Evolutionary conservation across 2,113 vertebrate species (phyloP), one percentile per base, ranked within the genome.

Genomic region (Ctenomys sociabilis): DNA sequence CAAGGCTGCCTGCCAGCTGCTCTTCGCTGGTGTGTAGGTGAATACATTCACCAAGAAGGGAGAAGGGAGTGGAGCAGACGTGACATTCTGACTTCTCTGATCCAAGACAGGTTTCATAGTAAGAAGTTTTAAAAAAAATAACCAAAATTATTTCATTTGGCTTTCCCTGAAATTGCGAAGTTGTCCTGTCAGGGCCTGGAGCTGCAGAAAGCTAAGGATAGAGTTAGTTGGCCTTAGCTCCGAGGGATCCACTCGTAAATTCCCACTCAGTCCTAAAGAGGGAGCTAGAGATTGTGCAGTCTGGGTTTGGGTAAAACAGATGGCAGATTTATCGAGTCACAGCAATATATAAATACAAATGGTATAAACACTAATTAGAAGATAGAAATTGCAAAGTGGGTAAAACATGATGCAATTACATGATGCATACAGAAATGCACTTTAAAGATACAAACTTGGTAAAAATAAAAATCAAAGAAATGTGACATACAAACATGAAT

Each of bases 271-370:
- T 70, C 24, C 64, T 57, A 52, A 57, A 61, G 84, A 17, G 68
- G 13, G 19, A 92, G 30, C 59, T 57, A 64, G 45, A 73, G 61
- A 21, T 37, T 54, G 52, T 94, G 54, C 88, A 85, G 85, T 70
- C 54, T 64, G 30, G 43, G 80, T 70, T 45, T 85, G 52, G 64
- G n/a, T 32, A 80, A 72, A 28, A 63, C 37, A 75, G 35, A 37
- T 70, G 63, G 57, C 17, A 66, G 52, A 91, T 91, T 81, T 87
- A 86, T 54, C 19, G 80, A 66, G 28, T 24, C 21, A 84, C 30
- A 83, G 57, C 45, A 32, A 26, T n/a, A 83, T 12, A 88, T 88
- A 92, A 88, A n/a, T 92, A 88, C 12, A 68, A 59, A 83, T 66
- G 59, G 30, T 73, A 66, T 68, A 49, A 88, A 57, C 30, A 83